Evolutionary conservation across 2,888 invertebrate species (phyloP).

Genomic region (Poecilus cupreus): DNA sequence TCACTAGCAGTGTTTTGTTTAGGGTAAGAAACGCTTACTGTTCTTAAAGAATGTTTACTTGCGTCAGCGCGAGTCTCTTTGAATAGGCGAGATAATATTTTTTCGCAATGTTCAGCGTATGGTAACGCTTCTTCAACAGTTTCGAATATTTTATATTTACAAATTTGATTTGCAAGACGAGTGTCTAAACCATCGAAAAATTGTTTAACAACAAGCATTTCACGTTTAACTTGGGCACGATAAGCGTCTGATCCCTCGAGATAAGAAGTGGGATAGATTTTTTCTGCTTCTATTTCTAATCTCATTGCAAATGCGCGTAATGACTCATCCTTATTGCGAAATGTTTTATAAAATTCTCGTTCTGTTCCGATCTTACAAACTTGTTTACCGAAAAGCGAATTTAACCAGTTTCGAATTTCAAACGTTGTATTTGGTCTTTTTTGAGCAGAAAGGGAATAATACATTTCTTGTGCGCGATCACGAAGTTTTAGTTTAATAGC

Average conservation of each 20-base stretch:
- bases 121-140: conserved; percentile 15
- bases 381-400: background rate
- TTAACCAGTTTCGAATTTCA: background rate
- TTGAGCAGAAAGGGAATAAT: background rate
- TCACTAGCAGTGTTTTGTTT: too few species aligned
- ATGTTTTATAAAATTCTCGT: background rate
- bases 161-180: background rate
- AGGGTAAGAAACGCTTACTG: background rate
- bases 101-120: conserved; percentile 8
- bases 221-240: background rate
- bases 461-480: background rate
- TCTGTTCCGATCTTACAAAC: background rate
- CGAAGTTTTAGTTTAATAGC: background rate
- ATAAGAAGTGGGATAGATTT: background rate
- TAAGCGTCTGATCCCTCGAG: background rate
- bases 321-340: background rate
- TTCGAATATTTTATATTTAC: background rate
- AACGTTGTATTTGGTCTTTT: background rate
- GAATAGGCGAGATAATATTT: background rate
- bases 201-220: conserved; percentile 14
- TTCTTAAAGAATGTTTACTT: background rate
- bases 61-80: conserved; percentile 4
- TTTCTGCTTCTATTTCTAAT: conserved; percentile 8
- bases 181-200: conserved; percentile 37
- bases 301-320: background rate